phyloP scores from a whole-genome alignment of 2,888 invertebrate species.

The Patella caerulea region DNA sequence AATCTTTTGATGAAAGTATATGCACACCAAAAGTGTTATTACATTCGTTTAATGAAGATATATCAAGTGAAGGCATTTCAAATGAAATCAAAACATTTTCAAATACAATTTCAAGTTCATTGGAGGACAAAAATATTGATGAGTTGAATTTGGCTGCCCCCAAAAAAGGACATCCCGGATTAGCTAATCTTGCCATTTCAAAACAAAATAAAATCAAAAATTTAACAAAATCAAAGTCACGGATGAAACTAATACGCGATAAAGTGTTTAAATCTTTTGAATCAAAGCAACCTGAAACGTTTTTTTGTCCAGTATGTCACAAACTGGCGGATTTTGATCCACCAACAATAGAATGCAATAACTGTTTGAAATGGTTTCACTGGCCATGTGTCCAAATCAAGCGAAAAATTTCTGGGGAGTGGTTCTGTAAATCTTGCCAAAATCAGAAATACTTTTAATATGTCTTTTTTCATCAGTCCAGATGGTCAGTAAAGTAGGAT shows the following conservation, averaged over 20 bases:
- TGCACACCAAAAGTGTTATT: too few species aligned
- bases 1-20: too few species aligned
- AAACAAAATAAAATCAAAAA: background rate
- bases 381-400: background rate
- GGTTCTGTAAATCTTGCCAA: background rate
- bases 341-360: background rate
- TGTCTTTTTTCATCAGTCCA: too few species aligned
- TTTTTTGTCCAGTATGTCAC: background rate
- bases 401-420: background rate
- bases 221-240: background rate
- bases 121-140: too few species aligned
- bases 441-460: too few species aligned
- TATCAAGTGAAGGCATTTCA: background rate
- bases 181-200: background rate
- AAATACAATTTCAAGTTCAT: too few species aligned
- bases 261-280: background rate
- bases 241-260: background rate
- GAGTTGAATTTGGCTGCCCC: background rate
- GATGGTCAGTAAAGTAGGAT: too few species aligned
- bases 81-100: background rate
- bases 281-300: background rate
- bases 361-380: background rate
- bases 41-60: too few species aligned
- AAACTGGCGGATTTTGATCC: background rate
- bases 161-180: background rate